These are phyloP conservation scores for Monochamus saltuarius DNA, from an alignment of 1,140 invertebrate species.

Conservation along the genomic window DNA sequence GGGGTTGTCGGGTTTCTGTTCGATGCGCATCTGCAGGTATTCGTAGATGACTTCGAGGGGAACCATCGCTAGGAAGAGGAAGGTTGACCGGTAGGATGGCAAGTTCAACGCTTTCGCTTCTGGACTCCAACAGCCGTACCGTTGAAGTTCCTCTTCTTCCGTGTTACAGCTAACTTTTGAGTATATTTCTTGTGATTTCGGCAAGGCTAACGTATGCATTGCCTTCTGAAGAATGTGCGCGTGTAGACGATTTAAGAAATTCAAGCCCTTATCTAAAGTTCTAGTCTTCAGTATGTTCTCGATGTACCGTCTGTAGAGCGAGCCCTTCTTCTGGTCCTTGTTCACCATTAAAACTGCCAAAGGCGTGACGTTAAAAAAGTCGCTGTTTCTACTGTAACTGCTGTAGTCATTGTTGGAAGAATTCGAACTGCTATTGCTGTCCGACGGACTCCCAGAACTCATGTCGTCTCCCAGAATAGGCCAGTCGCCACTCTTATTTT, in stretches of 20 bases:
- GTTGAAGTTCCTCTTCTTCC: constrained; percentile 50
- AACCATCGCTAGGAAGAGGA: constrained; percentile 80
- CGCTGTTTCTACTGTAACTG: constrained; percentile 29
- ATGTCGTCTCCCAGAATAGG: constrained; percentile 29
- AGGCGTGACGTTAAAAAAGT: constrained; percentile 51
- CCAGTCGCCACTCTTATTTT: constrained; percentile 41
- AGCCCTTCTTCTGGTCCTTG: constrained; percentile 46
- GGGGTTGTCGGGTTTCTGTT: constrained; percentile 80
- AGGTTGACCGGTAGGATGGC: constrained; percentile 79
- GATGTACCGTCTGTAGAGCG: constrained; percentile 72
- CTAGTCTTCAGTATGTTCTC: constrained; percentile 84
- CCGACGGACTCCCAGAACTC: constrained; percentile 36
- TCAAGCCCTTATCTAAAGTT: constrained; percentile 75
- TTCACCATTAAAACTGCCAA: constrained; percentile 52
- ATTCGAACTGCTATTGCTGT: constrained; percentile 47
- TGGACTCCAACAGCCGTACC: constrained; percentile 77
- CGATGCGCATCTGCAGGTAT: constrained; percentile 79
- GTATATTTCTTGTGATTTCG: constrained; percentile 45
- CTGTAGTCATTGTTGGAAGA: constrained; percentile 37
- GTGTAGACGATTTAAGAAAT: constrained; percentile 72
- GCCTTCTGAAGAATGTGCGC: constrained; percentile 67
- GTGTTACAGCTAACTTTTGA: constrained; percentile 30
- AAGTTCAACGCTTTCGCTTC: constrained; percentile 73
- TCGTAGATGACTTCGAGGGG: constrained; percentile 87
- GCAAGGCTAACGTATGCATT: constrained; percentile 66